Percentiles rank a stretch among this genome's conserved stretches.
Evolutionary conservation across 1,140 invertebrate genomes (phyloP).

Genomic region (Drosophila ironensis): DNA sequence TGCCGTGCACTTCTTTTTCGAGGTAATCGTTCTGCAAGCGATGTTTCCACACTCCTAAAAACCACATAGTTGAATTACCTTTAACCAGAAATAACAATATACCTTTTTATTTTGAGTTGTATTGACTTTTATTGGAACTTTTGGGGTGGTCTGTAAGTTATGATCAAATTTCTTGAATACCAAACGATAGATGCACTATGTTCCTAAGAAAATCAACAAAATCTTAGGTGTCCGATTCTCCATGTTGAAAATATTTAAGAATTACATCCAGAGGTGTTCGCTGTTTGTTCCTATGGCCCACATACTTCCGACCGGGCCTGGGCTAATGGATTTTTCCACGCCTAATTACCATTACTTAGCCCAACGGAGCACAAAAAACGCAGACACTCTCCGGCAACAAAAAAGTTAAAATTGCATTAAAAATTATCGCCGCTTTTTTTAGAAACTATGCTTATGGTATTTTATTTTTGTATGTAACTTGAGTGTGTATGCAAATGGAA

Average conservation of each 20-base stretch:
- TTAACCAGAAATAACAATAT: too few relatives aligned
- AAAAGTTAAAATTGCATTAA: constrained; percentile 65
- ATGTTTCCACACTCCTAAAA: not conserved
- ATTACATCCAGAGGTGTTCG: not conserved
- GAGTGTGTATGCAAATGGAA: constrained; percentile 68
- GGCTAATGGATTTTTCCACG: constrained; percentile 75
- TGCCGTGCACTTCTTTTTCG: constrained; percentile 16
- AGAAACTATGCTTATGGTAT: constrained; percentile 46
- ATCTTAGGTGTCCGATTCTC: not conserved
- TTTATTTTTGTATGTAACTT: constrained; percentile 38
- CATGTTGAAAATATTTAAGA: not conserved
- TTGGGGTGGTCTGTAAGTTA: too few relatives aligned
- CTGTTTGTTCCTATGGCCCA: constrained; percentile 1
- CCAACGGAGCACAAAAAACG: constrained; percentile 22
- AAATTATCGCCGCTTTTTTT: constrained; percentile 52
- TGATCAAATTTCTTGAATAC: too few relatives aligned
- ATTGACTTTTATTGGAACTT: too few relatives aligned
- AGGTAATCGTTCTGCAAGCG: not conserved
- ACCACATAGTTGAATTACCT: too few relatives aligned
- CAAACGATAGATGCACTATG: too few relatives aligned
- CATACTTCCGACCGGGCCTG: constrained; percentile 2
- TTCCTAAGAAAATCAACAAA: too few relatives aligned
- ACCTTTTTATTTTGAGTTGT: too few relatives aligned
- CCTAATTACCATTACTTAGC: constrained; percentile 75
- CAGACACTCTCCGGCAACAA: constrained; percentile 2